These are phyloP conservation scores for Pelmatolapia mariae DNA, from an alignment of 2,113 vertebrate species.

Conservation along the genomic window DNA sequence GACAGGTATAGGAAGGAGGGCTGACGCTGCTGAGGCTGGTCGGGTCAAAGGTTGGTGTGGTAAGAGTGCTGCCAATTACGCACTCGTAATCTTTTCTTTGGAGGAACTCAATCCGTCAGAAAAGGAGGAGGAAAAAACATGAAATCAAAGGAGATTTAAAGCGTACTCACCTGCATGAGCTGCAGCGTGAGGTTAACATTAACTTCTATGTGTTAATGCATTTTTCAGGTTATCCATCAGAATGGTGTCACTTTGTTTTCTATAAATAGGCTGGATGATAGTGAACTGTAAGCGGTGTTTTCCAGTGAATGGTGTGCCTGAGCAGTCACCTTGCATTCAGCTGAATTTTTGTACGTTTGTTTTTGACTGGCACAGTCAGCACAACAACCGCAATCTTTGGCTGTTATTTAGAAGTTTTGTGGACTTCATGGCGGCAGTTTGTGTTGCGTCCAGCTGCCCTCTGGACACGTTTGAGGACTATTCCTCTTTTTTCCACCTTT, in stretches of 20 bases:
- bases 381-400: neutral
- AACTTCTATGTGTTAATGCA: neutral
- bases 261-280: neutral
- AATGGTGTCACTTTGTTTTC: neutral
- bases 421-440: constrained; percentile 29
- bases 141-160: neutral
- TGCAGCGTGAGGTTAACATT: neutral
- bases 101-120: constrained; percentile 4
- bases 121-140: neutral
- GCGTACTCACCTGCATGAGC: neutral
- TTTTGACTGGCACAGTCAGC: neutral
- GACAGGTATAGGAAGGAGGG: neutral
- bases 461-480: constrained; percentile 87
- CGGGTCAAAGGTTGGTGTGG: constrained; percentile 55
- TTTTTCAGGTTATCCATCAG: neutral
- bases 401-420: constrained; percentile 15
- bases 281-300: neutral
- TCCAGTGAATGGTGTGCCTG: neutral
- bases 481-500: constrained; percentile 72
- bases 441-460: constrained; percentile 73
- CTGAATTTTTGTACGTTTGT: neutral
- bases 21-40: constrained; percentile 7
- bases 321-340: neutral
- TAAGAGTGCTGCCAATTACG: constrained; percentile 42
- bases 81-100: constrained; percentile 36